Base-by-base conservation (phyloP, 2,888 invertebrate species). In the Hermaeophaga mercurialis region DNA sequence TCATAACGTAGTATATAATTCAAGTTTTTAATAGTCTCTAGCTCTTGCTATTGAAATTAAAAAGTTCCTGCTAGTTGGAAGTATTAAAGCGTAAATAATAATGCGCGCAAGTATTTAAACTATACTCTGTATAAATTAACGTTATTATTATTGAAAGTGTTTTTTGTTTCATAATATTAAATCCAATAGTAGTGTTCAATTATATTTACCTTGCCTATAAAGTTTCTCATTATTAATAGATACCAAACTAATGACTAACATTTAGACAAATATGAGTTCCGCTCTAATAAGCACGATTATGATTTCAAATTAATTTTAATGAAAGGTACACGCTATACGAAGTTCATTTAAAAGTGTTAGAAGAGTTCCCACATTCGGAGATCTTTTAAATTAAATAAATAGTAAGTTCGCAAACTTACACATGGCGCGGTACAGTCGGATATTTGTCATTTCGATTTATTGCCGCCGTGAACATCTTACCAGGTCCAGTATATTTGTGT, bases 271-370 rank as follows among this genome's bases (percentile, higher is more conserved):
- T 28, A 28, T 4, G 7, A n/a, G 14, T 38, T 38, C 1, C 38
- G 38, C 38, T 38, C 38, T 38, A 38, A 38, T 38, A 38, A 38
- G 38, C 17, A 15, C n/a, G 38, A 38, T 11, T 9, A 9, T 15
- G 17, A 38, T 11, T 15, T 15, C 38, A 11, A 39, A 39, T 19
- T 11, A 19, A 39, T 9, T 22, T 9, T 5, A 9, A 14, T 19
- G 38, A 38, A 14, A 38, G 38, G 36, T 34, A 34, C n/a, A 12
- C 1, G 15, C n/a, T n/a, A n/a, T n/a, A n/a, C n/a, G n/a, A n/a
- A n/a, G n/a, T n/a, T n/a, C n/a, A n/a, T n/a, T n/a, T n/a, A n/a
- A n/a, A n/a, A n/a, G n/a, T n/a, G n/a, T n/a, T n/a, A n/a, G n/a
- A n/a, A n/a, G n/a, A n/a, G 38, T 18, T 9, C 5, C 9, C 9